Evolutionary conservation across 2,888 invertebrate species (phyloP), one percentile per base, ranked within the genome.

Genomic region (Yponomeuta malinellus): DNA sequence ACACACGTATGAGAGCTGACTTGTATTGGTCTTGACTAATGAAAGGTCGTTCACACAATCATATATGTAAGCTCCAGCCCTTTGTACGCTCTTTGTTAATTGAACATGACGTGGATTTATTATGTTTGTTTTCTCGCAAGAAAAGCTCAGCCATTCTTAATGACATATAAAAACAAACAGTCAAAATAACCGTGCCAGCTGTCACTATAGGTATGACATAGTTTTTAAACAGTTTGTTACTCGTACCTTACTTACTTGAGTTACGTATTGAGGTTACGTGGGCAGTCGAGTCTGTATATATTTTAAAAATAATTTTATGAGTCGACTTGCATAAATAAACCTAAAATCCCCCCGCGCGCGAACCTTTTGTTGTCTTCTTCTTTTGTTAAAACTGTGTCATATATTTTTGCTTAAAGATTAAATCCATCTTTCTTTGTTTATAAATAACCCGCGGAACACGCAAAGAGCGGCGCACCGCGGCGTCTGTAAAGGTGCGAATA

Each of bases 361-460:
- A 29, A 63, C 70, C 65, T 23, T 79, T 74, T 76, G 79, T 80
- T 86, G 83, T 84, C 86, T 83, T 83, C 79, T 79, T 15, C 79
- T 83, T 83, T 79, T 79, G 79, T 77, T 78, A 77, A 80, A 90
- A 87, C 82, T 86, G 88, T 91, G 90, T 87, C 89, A 89, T 88
- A 83, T 83, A 81, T 83, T 86, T 86, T 81, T 82, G 84, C 83
- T 78, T 81, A 81, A 84, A 81, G 81, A 81, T 87, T 86, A 86
- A 85, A 87, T 85, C 85, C 83, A 83, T 87, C 84, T 88, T 86
- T 86, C 86, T 86, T 84, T 85, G 86, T 86, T 86, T 92, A 91
- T 88, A 89, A 90, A 91, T 92, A 92, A 84, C 86, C 80, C 79
- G 90, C 89, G 90, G 89, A 90, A 91, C 90, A 89, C 86, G 83